Base-by-base conservation (phyloP, 2,888 invertebrate species). In the Limnephilus marmoratus region DNA sequence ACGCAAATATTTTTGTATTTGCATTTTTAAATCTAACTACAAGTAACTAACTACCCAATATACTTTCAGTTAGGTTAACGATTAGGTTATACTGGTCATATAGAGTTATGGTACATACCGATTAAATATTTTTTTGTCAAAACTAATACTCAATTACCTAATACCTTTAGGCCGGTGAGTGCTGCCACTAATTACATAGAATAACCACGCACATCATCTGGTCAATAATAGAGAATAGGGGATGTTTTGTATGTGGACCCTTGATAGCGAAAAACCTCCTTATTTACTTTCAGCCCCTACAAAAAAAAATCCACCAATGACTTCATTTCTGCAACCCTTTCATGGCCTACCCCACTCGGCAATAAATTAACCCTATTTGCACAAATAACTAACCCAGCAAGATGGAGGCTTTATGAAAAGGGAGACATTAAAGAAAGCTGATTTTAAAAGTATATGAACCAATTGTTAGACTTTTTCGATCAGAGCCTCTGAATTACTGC, bases 231-330 rank as follows among this genome's bases (percentile, higher is more conserved):
- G 68, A 7, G 68, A 68, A 68, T 68, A 24, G 45, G 85, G 86
- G 49, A 29, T n/a, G 45, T 45, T 86, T 85, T 49, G 49, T 86
- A 86, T 9, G 41, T 85, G 24, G 37, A 45, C 41, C 34, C 37
- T 86, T 9, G 2, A 85, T 41, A 83, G 45, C 31, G 45, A 29
- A 49, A 34, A 83, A 83, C 68, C 68, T 80, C 81, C 91, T 91
- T 91, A 91, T 91, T 86, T 91, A 91, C 91, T 86, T 90, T 87
- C 86, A 81, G 41, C 91, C 91, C 91, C 91, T 81, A 41, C 49
- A 86, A 86, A 86, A 81, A 81, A 86, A 81, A 68, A 86, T 81
- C 34, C 91, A 92, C 93, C 93, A 93, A 93, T 93, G 90, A 90
- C 37, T 81, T 86, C 81, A 81, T 87, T 86, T 34, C 49, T 80